A percentile compares a stretch with the other conserved stretches of the same genome.
These are phyloP conservation scores for Luidia sarsii DNA, from an alignment of 53 echinoderm and acorn worm species.

Conservation along the genomic window DNA sequence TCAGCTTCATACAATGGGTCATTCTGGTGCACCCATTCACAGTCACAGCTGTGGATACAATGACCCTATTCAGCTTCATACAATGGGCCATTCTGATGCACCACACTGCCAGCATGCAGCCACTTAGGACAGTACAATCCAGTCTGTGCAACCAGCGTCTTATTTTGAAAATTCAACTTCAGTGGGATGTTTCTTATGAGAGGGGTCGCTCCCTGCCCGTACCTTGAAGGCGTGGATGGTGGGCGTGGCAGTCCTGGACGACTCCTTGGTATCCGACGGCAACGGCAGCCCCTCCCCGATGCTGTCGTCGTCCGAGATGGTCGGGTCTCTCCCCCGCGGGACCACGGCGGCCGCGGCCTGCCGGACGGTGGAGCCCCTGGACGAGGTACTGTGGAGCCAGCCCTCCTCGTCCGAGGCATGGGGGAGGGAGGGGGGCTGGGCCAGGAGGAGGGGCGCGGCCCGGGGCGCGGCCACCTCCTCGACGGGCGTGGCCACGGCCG, in stretches of 20 bases:
- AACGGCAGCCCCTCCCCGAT: slow-evolving; percentile 16
- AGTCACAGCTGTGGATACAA: too few species aligned
- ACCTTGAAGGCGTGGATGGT: slow-evolving; percentile 75
- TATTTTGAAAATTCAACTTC: too few species aligned
- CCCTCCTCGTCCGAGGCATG: slow-evolving; percentile 22
- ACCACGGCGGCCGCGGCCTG: background rate
- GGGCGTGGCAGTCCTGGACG: slow-evolving; percentile 65
- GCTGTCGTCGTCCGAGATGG: background rate
- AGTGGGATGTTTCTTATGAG: too few species aligned
- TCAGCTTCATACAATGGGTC: too few species aligned
- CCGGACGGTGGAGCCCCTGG: slow-evolving; percentile 32
- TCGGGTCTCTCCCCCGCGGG: background rate
- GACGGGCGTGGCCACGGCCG: slow-evolving; percentile 9
- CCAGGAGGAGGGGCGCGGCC: background rate
- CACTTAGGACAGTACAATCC: too few species aligned
- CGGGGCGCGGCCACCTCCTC: background rate
- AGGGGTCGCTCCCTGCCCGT: too few species aligned
- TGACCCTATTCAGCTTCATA: too few species aligned
- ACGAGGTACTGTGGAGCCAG: slow-evolving; percentile 41
- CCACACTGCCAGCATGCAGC: too few species aligned
- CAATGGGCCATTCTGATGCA: too few species aligned
- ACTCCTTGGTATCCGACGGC: slow-evolving; percentile 19
- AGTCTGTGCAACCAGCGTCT: too few species aligned
- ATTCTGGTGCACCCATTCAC: too few species aligned
- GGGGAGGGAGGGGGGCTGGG: slow-evolving; percentile 12